phyloP scores from a whole-genome alignment of 92 coral and sea anemone genomes.

The Palythoa heliodiscus region DNA sequence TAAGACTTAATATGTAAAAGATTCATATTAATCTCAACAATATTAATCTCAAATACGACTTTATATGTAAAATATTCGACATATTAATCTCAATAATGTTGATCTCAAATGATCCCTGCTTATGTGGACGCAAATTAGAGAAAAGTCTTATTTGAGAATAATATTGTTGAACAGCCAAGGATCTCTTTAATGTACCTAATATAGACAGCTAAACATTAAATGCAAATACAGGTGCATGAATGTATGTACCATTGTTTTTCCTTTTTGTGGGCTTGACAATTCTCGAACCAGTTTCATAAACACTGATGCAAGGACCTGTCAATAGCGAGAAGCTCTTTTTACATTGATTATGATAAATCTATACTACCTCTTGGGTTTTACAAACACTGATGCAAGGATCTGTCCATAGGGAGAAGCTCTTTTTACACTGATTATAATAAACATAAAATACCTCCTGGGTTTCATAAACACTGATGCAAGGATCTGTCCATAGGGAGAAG shows the following conservation, averaged over 20 bases:
- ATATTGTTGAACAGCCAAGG: too few species aligned
- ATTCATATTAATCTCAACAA: too few species aligned
- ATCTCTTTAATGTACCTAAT: too few species aligned
- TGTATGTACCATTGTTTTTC: constrained; percentile 67
- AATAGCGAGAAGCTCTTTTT: background rate
- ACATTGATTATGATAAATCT: background rate
- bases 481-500: constrained; percentile 46
- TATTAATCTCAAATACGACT: too few species aligned
- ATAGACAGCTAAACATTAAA: too few species aligned
- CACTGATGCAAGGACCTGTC: constrained; percentile 70
- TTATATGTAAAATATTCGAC: too few species aligned
- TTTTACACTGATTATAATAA: background rate
- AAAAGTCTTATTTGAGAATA: too few species aligned
- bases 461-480: constrained; percentile 74
- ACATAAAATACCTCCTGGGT: background rate
- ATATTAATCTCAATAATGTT: too few species aligned
- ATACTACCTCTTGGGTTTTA: constrained; percentile 48
- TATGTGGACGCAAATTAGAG: too few species aligned
- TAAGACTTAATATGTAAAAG: too few species aligned
- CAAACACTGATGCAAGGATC: constrained; percentile 72
- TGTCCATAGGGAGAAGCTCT: constrained; percentile 2
- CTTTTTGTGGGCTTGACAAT: constrained; percentile 49
- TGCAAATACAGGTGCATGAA: background rate
- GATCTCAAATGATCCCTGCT: too few species aligned
- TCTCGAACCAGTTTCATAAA: constrained; percentile 85